These are phyloP conservation scores for Dascyllus trimaculatus DNA, from an alignment of 2,113 vertebrate species.

Conservation along the genomic window DNA sequence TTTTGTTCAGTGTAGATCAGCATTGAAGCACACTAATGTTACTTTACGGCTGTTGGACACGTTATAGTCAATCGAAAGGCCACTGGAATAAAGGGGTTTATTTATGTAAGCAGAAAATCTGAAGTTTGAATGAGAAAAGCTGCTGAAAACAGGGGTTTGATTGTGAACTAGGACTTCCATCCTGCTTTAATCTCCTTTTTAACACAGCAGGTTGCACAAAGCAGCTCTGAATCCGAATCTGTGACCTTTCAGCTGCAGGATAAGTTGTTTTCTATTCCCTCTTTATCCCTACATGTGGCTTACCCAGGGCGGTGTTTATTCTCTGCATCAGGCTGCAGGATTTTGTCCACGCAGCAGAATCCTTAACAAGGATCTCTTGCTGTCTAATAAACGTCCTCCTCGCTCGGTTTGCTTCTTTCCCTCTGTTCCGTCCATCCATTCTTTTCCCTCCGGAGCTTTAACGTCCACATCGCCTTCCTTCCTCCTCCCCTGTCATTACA, in stretches of 20 bases:
- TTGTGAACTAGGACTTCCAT: too few relatives aligned
- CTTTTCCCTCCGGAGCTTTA: slow-evolving; percentile 18
- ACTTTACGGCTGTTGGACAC: too few relatives aligned
- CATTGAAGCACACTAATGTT: too few relatives aligned
- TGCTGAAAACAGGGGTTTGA: too few relatives aligned
- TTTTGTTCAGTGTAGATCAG: too few relatives aligned
- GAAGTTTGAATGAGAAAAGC: too few relatives aligned
- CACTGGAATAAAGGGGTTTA: too few relatives aligned
- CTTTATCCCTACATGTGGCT: accelerated
- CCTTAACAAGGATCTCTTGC: slow-evolving; percentile 54
- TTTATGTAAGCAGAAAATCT: too few relatives aligned
- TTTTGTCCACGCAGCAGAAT: slow-evolving; percentile 53
- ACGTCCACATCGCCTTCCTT: slow-evolving; percentile 16
- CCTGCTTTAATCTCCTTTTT: too few relatives aligned
- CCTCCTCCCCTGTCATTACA: slow-evolving; percentile 47
- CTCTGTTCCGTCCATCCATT: slow-evolving; percentile 28
- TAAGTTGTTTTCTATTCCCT: background rate
- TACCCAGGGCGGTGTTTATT: background rate
- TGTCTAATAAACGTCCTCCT: slow-evolving; percentile 59
- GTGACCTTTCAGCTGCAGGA: background rate
- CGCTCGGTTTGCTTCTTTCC: slow-evolving; percentile 41
- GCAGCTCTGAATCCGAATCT: background rate
- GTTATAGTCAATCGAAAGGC: too few relatives aligned
- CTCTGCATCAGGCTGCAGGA: background rate
- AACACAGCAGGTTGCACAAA: too few relatives aligned